These are phyloP conservation scores for Cacoxenus indagator DNA, from an alignment of 2,888 invertebrate genomes.

Conservation along the genomic window DNA sequence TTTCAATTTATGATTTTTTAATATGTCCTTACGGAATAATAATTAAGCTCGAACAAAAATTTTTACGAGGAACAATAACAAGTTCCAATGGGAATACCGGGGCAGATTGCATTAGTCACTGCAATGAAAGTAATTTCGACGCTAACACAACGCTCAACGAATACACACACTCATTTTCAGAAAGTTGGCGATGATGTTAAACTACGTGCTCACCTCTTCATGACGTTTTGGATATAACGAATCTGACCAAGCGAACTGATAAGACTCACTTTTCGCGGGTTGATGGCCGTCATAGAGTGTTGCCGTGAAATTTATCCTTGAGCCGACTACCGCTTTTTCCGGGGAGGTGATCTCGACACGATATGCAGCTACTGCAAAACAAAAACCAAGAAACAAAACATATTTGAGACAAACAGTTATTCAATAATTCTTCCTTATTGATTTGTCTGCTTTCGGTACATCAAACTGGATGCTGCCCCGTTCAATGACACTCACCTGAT, in stretches of 20 bases:
- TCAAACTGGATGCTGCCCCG: background rate
- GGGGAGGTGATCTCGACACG: constrained; percentile 74
- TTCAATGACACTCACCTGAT: constrained; percentile 36
- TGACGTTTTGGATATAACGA: background rate
- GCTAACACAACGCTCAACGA: too few relatives aligned
- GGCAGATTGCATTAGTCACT: background rate
- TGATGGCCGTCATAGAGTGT: constrained; percentile 55
- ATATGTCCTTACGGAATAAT: too few relatives aligned
- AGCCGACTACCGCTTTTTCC: constrained; percentile 81
- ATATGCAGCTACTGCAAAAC: constrained; percentile 57
- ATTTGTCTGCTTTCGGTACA: background rate
- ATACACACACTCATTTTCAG: too few relatives aligned
- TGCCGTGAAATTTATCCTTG: constrained; percentile 77
- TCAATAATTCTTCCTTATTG: background rate
- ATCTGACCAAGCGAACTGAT: constrained; percentile 76
- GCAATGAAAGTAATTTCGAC: too few relatives aligned
- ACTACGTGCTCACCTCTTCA: background rate
- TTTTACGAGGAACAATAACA: constrained; percentile 22
- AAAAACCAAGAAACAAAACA: constrained; percentile 17
- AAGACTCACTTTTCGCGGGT: constrained; percentile 70
- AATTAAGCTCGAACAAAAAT: constrained; percentile 3
- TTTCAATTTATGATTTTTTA: too few relatives aligned
- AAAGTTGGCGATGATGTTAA: too few relatives aligned
- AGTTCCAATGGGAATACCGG: too few relatives aligned
- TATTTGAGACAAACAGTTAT: background rate